Conservation (phyloP, 1,140 invertebrate genomes). For the Paracyclopina nana region DNA sequence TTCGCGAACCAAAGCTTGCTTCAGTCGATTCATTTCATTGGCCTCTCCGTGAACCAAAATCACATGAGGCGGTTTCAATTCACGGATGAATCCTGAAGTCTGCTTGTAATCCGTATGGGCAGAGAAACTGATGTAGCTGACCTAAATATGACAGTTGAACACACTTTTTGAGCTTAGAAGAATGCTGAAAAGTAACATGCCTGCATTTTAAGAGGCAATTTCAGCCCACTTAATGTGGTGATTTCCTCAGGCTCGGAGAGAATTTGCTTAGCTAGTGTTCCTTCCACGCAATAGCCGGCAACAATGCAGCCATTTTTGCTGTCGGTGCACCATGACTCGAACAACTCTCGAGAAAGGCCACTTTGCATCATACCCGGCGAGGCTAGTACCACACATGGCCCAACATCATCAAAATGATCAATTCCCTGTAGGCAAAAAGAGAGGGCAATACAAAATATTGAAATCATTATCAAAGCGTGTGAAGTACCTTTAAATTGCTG, state of each 20-base stretch:
- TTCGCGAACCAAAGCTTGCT: constrained; percentile 77
- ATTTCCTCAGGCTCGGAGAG: constrained; percentile 96
- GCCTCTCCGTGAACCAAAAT: constrained; percentile 44
- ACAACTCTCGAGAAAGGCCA: constrained; percentile 85
- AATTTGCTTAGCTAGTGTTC: constrained; percentile 90
- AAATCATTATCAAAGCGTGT: not conserved
- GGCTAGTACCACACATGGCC: constrained; percentile 96
- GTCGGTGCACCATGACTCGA: constrained; percentile 97
- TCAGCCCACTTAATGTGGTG: constrained; percentile 79
- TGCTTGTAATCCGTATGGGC: constrained; percentile 98
- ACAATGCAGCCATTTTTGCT: constrained; percentile 58
- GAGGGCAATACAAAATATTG: not conserved
- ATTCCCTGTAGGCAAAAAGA: constrained; percentile 64
- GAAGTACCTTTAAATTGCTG: constrained; percentile 91
- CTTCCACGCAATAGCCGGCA: constrained; percentile 89
- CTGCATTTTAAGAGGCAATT: constrained; percentile 81
- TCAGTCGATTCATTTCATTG: constrained; percentile 92
- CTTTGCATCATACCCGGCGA: constrained; percentile 99
- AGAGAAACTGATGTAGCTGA: constrained; percentile 98
- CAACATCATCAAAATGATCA: constrained; percentile 97
- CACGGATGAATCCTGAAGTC: constrained; percentile 88
- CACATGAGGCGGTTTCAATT: constrained; percentile 82
- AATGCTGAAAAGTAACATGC: too few species aligned
- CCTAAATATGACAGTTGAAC: too few species aligned
- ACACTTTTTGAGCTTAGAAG: too few species aligned